Evolutionary conservation across 2,888 invertebrate species (phyloP).

Genomic region (Anarsia innoxiella): DNA sequence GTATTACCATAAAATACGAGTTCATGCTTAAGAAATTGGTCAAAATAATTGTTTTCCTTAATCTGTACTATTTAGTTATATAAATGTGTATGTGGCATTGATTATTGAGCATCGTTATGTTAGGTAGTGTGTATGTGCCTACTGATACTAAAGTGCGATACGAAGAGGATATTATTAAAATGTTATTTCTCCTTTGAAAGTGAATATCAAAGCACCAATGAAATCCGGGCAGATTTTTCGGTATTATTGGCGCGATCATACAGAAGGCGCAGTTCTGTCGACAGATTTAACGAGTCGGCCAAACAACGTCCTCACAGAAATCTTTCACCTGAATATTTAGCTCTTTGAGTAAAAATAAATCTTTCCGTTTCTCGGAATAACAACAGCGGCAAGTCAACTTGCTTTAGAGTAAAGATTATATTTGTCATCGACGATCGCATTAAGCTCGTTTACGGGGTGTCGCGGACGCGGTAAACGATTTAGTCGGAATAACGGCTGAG

Average conservation of each 20-base stretch:
- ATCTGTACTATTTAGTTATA: too few relatives aligned
- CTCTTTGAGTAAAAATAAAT: conserved; percentile 72
- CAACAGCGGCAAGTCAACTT: conserved; percentile 67
- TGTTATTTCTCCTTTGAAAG: conserved; percentile 62
- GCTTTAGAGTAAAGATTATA: conserved; percentile 70
- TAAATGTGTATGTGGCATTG: too few relatives aligned
- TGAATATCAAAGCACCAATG: conserved; percentile 55
- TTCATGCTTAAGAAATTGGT: too few relatives aligned
- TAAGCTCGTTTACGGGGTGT: conserved; percentile 61
- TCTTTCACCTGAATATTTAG: conserved; percentile 74
- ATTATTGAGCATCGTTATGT: too few relatives aligned
- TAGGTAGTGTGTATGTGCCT: too few relatives aligned
- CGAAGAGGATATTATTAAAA: conserved; percentile 35
- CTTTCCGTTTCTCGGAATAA: conserved; percentile 67
- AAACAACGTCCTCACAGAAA: conserved; percentile 64
- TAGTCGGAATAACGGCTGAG: conserved; percentile 41
- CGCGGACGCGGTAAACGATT: conserved; percentile 57
- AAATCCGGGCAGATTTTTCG: conserved; percentile 61
- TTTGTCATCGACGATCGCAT: conserved; percentile 67
- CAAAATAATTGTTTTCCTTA: too few relatives aligned
- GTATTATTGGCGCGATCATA: conserved; percentile 73
- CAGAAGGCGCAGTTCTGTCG: conserved; percentile 45
- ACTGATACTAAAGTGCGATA: not conserved
- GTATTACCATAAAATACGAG: too few relatives aligned
- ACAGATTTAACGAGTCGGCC: conserved; percentile 63